A percentile compares a stretch with the other conserved stretches of the same genome.
phyloP scores from a whole-genome alignment of 2,797 vertebrate genomes.

The Spea hammondii region DNA sequence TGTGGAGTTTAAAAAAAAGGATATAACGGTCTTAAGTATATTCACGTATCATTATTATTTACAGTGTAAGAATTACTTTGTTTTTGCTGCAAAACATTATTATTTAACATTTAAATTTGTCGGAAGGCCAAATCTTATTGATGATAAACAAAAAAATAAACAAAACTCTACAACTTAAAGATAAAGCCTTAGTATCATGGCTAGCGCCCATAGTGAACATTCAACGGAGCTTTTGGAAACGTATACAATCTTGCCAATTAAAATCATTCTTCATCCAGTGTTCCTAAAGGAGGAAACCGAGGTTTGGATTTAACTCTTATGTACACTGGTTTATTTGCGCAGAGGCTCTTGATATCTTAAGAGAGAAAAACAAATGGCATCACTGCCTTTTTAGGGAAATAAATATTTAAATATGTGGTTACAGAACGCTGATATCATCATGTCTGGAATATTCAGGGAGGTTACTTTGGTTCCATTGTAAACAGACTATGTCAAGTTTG shows the following conservation, averaged over 20 bases:
- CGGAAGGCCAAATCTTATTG: background rate
- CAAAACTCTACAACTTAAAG: background rate
- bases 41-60: no score
- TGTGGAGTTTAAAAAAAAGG: no score
- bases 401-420: background rate
- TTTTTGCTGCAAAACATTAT: no score
- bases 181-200: background rate
- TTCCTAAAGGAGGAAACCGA: background rate
- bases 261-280: background rate
- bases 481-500: no score
- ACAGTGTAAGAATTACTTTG: no score
- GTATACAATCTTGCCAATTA: background rate
- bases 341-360: background rate
- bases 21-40: no score
- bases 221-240: background rate
- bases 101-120: background rate
- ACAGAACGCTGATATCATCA: no score
- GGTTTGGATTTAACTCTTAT: slow-evolving; percentile 5
- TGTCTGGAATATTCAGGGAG: no score
- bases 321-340: slow-evolving; percentile 19
- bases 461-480: no score
- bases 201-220: background rate
- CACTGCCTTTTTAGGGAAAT: background rate
- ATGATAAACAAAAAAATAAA: background rate
- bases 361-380: background rate